Percentiles rank a stretch among this genome's conserved stretches.
These are phyloP conservation scores for Aporrectodea caliginosa DNA, from an alignment of 1,140 invertebrate species.

Conservation along the genomic window DNA sequence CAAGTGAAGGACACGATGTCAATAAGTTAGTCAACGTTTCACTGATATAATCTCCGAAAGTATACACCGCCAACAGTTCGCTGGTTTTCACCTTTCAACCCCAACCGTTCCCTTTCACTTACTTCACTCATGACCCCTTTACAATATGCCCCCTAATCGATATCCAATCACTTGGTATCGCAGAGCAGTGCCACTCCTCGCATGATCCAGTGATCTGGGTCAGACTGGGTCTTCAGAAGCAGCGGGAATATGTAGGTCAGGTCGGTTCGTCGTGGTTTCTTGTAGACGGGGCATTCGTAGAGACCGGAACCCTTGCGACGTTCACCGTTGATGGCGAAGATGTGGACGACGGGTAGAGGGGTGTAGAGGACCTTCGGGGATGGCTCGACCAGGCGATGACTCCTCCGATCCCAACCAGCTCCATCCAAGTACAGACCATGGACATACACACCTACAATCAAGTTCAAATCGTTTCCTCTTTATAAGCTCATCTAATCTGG, in stretches of 20 bases:
- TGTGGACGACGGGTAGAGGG: constrained; percentile 63
- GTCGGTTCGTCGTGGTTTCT: constrained; percentile 88
- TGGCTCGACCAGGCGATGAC: constrained; percentile 50
- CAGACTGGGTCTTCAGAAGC: constrained; percentile 70
- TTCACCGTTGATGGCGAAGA: constrained; percentile 85
- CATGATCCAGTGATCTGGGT: constrained; percentile 64
- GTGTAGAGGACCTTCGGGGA: constrained; percentile 54
- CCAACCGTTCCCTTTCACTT: too few relatives aligned
- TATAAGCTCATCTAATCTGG: too few relatives aligned
- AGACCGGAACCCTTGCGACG: constrained; percentile 73
- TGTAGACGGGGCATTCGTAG: constrained; percentile 94
- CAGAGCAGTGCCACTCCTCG: constrained; percentile 88
- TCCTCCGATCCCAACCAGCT: constrained; percentile 53
- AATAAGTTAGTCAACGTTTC: too few relatives aligned
- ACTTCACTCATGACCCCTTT: too few relatives aligned
- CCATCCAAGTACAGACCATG: constrained; percentile 53
- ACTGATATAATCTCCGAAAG: too few relatives aligned
- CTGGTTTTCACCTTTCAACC: too few relatives aligned
- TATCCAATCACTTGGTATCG: constrained; percentile 87
- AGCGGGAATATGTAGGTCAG: constrained; percentile 94
- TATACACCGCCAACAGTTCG: too few relatives aligned
- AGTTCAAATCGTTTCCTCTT: too few relatives aligned
- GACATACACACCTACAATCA: constrained; percentile 51
- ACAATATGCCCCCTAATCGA: too few relatives aligned
- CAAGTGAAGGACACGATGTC: too few relatives aligned